Percentiles rank a stretch among this genome's conserved stretches.
Conservation (phyloP, 1,140 invertebrate species). For the Cyphomyrmex costatus region DNA sequence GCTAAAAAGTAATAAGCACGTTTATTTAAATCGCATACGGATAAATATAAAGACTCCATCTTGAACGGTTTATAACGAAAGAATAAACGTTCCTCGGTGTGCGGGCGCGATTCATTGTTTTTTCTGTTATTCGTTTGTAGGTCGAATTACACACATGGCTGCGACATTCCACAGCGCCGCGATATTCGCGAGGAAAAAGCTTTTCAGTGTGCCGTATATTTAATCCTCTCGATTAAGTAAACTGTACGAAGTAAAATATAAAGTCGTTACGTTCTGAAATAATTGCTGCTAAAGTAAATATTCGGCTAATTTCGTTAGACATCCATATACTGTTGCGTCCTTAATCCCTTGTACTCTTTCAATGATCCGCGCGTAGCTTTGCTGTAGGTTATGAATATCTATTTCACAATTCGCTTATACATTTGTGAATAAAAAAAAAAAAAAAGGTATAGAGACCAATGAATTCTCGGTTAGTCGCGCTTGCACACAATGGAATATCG, state of each 20-base stretch:
- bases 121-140: constrained; percentile 48
- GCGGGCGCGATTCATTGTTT: constrained; percentile 29
- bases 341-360: constrained; percentile 20
- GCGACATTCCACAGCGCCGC: constrained; percentile 30
- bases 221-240: constrained; percentile 52
- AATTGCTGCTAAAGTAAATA: constrained; percentile 47
- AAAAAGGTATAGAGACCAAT: neutral
- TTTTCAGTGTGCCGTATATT: constrained; percentile 17
- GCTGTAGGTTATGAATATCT: neutral
- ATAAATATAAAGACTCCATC: constrained; percentile 2
- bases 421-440: constrained; percentile 37
- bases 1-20: constrained; percentile 49
- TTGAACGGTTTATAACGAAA: constrained; percentile 41
- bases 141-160: constrained; percentile 52
- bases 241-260: neutral
- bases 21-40: constrained; percentile 37
- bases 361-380: constrained; percentile 4
- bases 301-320: constrained; percentile 22
- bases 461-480: constrained; percentile 42
- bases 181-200: constrained; percentile 41
- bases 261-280: constrained; percentile 3
- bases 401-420: constrained; percentile 38
- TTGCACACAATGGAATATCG: constrained; percentile 41
- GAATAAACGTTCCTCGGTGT: constrained; percentile 6
- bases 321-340: neutral